These are phyloP conservation scores for Macropis europaea DNA, from an alignment of 2,888 invertebrate genomes.

Conservation along the genomic window DNA sequence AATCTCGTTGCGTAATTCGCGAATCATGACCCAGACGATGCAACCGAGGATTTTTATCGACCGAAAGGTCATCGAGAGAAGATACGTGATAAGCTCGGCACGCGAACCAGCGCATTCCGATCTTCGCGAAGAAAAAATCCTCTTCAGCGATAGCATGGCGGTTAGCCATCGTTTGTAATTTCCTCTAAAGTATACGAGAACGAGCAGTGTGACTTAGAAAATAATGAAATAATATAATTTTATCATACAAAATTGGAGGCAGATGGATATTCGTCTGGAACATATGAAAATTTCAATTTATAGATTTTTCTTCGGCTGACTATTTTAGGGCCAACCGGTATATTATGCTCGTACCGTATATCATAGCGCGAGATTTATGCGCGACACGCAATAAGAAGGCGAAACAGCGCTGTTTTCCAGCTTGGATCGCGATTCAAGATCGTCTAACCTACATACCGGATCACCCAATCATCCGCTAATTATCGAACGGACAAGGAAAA, in stretches of 20 bases:
- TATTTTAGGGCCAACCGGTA: slow-evolving; percentile 13
- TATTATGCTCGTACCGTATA: slow-evolving; percentile 14
- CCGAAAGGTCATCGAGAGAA: slow-evolving; percentile 6
- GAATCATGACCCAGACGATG: slow-evolving; percentile 15
- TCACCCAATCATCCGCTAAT: slow-evolving; percentile 57
- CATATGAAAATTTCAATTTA: neutral
- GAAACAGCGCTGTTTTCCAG: slow-evolving; percentile 6
- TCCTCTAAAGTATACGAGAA: too few relatives aligned
- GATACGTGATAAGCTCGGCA: neutral
- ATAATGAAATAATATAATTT: too few relatives aligned
- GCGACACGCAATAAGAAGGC: neutral
- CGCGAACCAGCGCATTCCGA: neutral
- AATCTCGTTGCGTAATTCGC: slow-evolving; percentile 29
- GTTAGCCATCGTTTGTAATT: too few relatives aligned
- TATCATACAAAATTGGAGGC: too few relatives aligned
- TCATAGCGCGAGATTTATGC: neutral
- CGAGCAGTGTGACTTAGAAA: too few relatives aligned
- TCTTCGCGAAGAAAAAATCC: neutral
- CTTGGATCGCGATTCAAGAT: slow-evolving; percentile 1
- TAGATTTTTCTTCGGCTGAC: neutral
- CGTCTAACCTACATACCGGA: slow-evolving; percentile 54
- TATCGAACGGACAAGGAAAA: slow-evolving; percentile 34
- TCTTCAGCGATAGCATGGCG: too few relatives aligned
- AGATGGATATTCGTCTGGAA: too few relatives aligned
- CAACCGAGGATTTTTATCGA: slow-evolving; percentile 38